Base-by-base conservation (phyloP, 2,888 invertebrate genomes). In the Orthonevra nobilis region DNA sequence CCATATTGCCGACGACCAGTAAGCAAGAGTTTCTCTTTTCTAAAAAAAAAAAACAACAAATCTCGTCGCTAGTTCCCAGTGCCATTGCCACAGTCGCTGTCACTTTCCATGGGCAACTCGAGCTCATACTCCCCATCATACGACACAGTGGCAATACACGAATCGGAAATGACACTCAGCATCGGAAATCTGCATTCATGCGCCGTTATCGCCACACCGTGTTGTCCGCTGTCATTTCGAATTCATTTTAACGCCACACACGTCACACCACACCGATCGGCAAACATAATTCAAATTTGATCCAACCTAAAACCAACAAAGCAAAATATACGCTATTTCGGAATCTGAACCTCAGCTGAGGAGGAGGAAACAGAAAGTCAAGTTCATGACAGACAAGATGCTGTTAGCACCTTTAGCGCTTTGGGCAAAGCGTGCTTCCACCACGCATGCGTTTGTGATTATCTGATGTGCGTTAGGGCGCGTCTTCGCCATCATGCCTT, bases 101-200 rank as follows among this genome's bases (percentile, higher is more conserved):
- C 64, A 73, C 79, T 73, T 79, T 79, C 79, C 60, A 79, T 66
- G 40, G 40, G 1, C 63, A 48, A 44, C 3, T 17, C 10, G n/a
- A 14, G n/a, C 48, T 14, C 32, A 56, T 23, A 20, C 40, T 56
- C 34, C 23, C 38, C 48, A 36, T 44, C 14, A 70, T 60, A 44
- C 40, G 66, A 72, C 60, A 66, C 64, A 46, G 38, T 60, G 38
- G 38, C 46, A 60, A 66, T 56, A 54, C 40, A 50, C 40, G 30
- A 56, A 79, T 73, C 79, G 79, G 79, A 79, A 73, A 73, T 79
- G 79, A 68, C 66, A 79, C 66, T 64, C 34, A 40, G 12, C 54
- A 28, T 40, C 54, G 46, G 72, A 60, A 73, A 79, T 79, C 79
- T 79, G 73, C 79, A 79, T 79, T 61, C 79, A 79, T 36, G 36